Evolutionary conservation across 2,797 vertebrate genomes (phyloP), one percentile per base, ranked within the genome.

Genomic region (Notoglanidium macrostoma): DNA sequence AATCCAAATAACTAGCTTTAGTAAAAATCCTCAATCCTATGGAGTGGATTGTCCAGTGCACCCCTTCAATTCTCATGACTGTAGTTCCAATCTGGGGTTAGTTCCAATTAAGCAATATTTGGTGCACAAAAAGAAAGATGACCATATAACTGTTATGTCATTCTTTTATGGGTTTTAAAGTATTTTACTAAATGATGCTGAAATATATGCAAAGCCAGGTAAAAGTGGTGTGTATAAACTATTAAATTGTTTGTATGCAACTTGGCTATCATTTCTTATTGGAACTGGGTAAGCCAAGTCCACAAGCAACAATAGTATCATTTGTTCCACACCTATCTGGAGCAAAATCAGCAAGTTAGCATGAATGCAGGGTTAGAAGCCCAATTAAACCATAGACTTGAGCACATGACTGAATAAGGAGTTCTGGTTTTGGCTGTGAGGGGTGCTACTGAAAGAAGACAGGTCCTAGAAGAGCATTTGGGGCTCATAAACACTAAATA

Each of bases 381-480:
- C 57, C 61, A 83, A 21, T 12, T 26, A n/a, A 51, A 35, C 7
- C 7, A 78, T 40, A 65, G 49, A 63, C 26, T 23, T 23, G 19
- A 85, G 19, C 26, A 63, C 54, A 19, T 51, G 44, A 83, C 67
- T 51, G 59, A 67, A 65, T 29, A 65, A 49, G 26, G 26, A 49
- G 15, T 19, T 61, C 2, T 77, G 5, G 55, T 77, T 74, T 51
- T 77, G 77, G 77, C 80, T 89, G 51, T 9, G n/a, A 76, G 26
- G 49, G 9, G 21, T 63, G 17, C 29, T n/a, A 44, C 59, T 46
- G 5, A 29, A 59, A 29, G 44, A 35, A 87, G 67, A 26, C 15
- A 84, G 73, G 72, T 87, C 59, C 73, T 72, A 32, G 40, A 70
- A 81, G 80, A 80, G 73, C 59, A 82, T 87, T 85, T 86, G 49